Evolutionary conservation across 2,888 invertebrate genomes (phyloP).

Genomic region (Idaea straminata): DNA sequence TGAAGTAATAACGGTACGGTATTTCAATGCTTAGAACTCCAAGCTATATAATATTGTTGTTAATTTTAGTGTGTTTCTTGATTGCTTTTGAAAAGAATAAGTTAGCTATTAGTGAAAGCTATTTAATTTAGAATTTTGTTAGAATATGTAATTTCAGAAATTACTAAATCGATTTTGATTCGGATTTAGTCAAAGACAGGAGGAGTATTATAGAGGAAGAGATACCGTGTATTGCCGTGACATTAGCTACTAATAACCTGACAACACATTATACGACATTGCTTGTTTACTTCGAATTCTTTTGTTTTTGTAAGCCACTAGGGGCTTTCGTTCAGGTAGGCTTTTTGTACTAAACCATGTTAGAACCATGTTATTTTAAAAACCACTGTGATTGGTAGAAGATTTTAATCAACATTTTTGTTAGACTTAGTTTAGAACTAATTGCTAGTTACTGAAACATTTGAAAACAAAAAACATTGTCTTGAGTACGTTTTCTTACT

Average conservation of each 20-base stretch:
- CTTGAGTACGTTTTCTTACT: neutral
- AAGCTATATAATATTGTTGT: too few species aligned
- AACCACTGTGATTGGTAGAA: neutral
- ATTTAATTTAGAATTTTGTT: too few species aligned
- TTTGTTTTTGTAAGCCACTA: neutral
- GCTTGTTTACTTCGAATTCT: neutral
- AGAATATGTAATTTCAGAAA: too few species aligned
- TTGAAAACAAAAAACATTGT: conserved; percentile 24
- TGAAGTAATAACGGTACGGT: too few species aligned
- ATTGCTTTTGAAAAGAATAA: too few species aligned
- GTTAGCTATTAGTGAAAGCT: too few species aligned
- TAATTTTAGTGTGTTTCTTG: too few species aligned
- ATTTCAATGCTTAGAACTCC: too few species aligned
- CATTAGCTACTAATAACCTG: neutral
- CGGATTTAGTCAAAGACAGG: too few species aligned
- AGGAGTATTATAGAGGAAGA: too few species aligned
- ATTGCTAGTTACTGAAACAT: conserved; percentile 57
- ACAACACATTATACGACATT: neutral
- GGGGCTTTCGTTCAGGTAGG: neutral
- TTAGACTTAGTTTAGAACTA: conserved; percentile 45
- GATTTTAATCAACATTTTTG: conserved; percentile 1
- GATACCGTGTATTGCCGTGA: neutral
- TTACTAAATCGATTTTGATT: too few species aligned
- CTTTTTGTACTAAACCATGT: neutral
- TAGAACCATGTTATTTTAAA: neutral